These are phyloP conservation scores for Indri indri DNA, from an alignment of 2,113 vertebrate genomes.

Conservation along the genomic window DNA sequence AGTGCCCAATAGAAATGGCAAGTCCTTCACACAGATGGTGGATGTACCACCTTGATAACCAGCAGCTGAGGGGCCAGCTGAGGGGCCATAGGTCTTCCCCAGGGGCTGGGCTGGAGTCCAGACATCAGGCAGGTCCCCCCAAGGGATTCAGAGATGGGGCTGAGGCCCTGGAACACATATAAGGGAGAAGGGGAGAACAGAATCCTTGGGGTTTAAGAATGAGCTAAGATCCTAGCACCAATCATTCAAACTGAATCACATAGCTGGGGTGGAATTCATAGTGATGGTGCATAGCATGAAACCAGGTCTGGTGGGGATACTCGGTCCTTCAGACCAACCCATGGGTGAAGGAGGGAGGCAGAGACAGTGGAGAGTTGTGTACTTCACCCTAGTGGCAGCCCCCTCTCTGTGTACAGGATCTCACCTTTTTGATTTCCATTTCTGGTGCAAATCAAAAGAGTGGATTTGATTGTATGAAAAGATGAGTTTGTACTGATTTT, in stretches of 20 bases:
- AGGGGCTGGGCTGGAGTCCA: background rate
- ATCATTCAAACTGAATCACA: background rate
- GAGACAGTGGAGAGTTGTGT: no score
- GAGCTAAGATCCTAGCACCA: background rate
- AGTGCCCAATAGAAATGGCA: background rate
- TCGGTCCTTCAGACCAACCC: background rate
- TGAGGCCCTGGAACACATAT: background rate
- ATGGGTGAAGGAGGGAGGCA: fast-evolving
- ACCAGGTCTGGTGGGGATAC: background rate
- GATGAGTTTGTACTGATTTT: background rate
- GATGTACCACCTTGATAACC: background rate
- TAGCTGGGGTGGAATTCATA: background rate
- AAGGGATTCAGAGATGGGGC: background rate
- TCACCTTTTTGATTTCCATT: background rate
- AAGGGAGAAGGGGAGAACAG: no score
- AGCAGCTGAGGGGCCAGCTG: background rate
- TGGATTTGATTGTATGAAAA: background rate
- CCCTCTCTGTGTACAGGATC: background rate
- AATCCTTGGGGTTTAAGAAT: background rate
- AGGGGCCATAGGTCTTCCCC: no score
- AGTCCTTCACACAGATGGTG: background rate
- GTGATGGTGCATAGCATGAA: fast-evolving
- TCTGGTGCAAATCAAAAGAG: background rate
- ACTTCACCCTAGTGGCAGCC: fast-evolving
- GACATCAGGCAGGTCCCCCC: no score